These are phyloP conservation scores for Bucco capensis DNA, from an alignment of 2,113 vertebrate genomes.

Conservation along the genomic window DNA sequence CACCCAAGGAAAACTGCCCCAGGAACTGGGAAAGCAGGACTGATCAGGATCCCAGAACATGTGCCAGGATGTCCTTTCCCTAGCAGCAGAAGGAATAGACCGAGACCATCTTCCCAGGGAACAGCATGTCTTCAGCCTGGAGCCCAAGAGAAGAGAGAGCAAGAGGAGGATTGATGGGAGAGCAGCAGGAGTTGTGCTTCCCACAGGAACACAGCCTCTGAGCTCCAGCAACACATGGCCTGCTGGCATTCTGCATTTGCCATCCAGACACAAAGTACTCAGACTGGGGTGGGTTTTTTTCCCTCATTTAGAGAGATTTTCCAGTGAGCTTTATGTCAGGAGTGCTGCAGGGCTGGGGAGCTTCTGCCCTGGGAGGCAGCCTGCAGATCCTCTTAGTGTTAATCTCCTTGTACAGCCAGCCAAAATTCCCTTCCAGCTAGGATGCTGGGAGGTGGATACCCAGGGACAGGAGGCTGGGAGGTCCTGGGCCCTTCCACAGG, in stretches of 20 bases:
- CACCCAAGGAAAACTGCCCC: neutral
- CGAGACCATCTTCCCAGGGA: neutral
- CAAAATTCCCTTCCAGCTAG: conserved; percentile 17
- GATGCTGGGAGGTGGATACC: neutral
- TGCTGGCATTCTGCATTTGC: neutral
- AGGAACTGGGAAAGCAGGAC: neutral
- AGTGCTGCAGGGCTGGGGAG: conserved; percentile 21
- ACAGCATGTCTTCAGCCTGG: neutral
- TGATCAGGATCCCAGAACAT: accelerated
- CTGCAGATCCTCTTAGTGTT: conserved; percentile 34
- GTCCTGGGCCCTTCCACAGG: neutral
- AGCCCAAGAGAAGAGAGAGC: neutral
- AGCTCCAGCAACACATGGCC: neutral
- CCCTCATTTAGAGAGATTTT: conserved; percentile 22
- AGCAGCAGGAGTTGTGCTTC: neutral
- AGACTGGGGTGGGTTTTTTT: neutral
- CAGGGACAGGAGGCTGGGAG: neutral
- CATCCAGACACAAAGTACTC: neutral
- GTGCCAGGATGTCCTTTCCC: neutral
- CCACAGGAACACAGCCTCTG: neutral
- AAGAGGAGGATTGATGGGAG: neutral
- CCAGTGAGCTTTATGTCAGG: conserved; percentile 28
- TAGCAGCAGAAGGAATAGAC: neutral
- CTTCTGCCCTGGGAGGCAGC: conserved; percentile 36
- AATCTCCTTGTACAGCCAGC: conserved; percentile 46